Evolutionary conservation across 2,888 invertebrate genomes (phyloP), one percentile per base, ranked within the genome.

Genomic region (Chaetogeoica ovagalla): DNA sequence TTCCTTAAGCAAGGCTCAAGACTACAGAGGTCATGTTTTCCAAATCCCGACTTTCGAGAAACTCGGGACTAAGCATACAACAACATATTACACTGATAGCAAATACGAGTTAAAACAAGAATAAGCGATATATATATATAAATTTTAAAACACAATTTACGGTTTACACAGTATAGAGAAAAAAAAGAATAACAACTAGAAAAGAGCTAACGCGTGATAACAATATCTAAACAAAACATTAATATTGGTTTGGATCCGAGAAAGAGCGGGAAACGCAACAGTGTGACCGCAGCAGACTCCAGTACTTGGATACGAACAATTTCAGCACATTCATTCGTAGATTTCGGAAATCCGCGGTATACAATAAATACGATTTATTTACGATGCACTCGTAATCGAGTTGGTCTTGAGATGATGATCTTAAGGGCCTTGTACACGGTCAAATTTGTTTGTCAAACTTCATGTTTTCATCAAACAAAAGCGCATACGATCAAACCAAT

Each of bases 181-280:
- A 11, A 19, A 52, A 2, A 0, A 19, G 7, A 30, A 55, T 37
- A 55, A 4, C 19, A 7, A 52, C 30, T 30, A 23, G 5, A 69
- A 17, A 19, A 7, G 4, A 21, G 17, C 48, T 15, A 21, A 37
- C 52, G 19, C 13, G n/a, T 59, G 77, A 79, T 79, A 79, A 79
- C 77, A 70, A 48, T 79, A 77, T 79, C 62, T 63, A 70, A 62
- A 79, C 77, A 79, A 69, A 62, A 79, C 77, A 79, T 62, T 63
- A 62, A 69, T 77, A 66, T 62, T 77, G 43, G 43, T 60, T 39
- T 13, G 52, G 21, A 52, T 62, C 77, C 21, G 60, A 77, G 77
- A 77, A 77, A 70, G 63, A 77, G 77, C 77, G 77, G 77, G 77
- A 77, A 77, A 77, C 37, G 9, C 15, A 15, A 3, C 77, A 77